Evolutionary conservation across 2,113 vertebrate genomes (phyloP).

Genomic region (Puma concolor): DNA sequence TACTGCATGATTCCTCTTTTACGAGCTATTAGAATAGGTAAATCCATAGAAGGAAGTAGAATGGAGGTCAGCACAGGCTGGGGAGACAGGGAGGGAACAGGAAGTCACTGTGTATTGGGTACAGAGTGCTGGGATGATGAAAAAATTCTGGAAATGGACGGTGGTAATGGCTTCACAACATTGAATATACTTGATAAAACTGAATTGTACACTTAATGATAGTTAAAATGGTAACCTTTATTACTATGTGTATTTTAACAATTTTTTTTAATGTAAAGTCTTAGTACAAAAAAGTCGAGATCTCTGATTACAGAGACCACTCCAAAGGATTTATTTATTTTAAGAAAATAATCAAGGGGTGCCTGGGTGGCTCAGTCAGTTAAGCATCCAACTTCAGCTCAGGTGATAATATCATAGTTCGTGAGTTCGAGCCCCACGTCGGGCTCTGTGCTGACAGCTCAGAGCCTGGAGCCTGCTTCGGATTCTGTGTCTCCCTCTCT

Average conservation of each 20-base stretch:
- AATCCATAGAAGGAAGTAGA: neutral
- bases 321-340: neutral
- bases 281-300: neutral
- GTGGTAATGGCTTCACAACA: neutral
- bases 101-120: neutral
- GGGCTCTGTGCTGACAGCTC: neutral
- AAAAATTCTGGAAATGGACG: neutral
- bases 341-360: neutral
- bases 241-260: neutral
- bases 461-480: neutral
- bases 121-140: neutral
- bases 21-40: neutral
- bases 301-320: neutral
- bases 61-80: neutral
- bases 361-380: neutral
- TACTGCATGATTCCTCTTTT: neutral
- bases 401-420: neutral
- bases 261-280: neutral
- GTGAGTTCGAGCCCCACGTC: neutral
- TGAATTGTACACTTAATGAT: neutral
- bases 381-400: neutral
- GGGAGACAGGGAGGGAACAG: fast-evolving
- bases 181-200: neutral
- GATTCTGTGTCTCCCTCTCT: neutral
- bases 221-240: neutral